Percentiles rank a stretch among this genome's conserved stretches.
These are phyloP conservation scores for Ridgeia piscesae DNA, from an alignment of 1,140 invertebrate genomes.

Conservation along the genomic window DNA sequence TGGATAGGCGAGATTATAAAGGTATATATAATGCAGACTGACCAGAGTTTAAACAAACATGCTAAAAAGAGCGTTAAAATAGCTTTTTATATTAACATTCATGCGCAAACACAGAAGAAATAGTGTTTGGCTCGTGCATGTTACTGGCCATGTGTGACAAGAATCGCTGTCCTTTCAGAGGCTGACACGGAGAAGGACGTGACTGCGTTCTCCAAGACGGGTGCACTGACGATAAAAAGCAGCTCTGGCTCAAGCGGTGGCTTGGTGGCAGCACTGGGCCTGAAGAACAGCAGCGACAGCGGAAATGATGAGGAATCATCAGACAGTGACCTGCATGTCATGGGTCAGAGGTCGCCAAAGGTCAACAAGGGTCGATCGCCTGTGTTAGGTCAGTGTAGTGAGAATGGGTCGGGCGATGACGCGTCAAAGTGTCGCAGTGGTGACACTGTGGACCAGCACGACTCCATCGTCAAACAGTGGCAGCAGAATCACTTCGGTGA, in stretches of 20 bases:
- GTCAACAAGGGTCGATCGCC: not conserved
- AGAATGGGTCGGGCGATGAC: not conserved
- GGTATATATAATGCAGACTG: no score
- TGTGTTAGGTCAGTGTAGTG: not conserved
- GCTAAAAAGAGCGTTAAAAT: no score
- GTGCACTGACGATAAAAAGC: conserved; percentile 54
- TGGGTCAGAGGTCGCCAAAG: not conserved
- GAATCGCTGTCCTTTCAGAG: not conserved
- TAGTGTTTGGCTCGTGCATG: no score
- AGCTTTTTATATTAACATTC: no score
- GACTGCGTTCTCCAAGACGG: conserved; percentile 54
- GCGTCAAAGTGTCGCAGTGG: not conserved
- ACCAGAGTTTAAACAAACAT: no score
- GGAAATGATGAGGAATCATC: not conserved
- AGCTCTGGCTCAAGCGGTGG: conserved; percentile 53
- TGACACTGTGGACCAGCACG: not conserved
- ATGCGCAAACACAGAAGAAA: not conserved
- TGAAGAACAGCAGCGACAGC: conserved; percentile 7
- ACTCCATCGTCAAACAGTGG: not conserved
- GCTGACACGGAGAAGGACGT: conserved; percentile 47
- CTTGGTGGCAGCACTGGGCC: conserved; percentile 46
- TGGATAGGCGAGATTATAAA: no score
- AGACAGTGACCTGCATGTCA: no score
- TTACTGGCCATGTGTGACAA: not conserved
- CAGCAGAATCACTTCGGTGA: not conserved